Evolutionary conservation across 2,888 invertebrate species (phyloP).

Genomic region (Calameuta filiformis): DNA sequence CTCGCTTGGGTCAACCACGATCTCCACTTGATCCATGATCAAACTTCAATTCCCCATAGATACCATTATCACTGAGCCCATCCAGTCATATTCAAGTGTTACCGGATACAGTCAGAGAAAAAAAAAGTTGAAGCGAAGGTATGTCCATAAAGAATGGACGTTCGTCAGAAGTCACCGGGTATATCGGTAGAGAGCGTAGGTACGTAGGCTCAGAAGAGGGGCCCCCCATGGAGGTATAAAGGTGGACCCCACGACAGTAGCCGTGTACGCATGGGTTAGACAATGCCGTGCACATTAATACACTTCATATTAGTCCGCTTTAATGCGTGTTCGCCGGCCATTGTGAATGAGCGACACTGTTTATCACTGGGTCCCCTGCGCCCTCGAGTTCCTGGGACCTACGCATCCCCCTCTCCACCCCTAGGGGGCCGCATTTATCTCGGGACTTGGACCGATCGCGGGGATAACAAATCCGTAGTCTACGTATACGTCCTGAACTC

Average conservation of each 20-base stretch:
- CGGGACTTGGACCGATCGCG: slow-evolving; percentile 45
- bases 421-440: slow-evolving; percentile 58
- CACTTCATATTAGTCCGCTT: slow-evolving; percentile 66
- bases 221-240: slow-evolving; percentile 62
- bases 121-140: background rate
- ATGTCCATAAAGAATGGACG: background rate
- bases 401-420: slow-evolving; percentile 35
- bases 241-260: slow-evolving; percentile 63
- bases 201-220: slow-evolving; percentile 45
- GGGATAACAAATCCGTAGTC: slow-evolving; percentile 55
- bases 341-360: slow-evolving; percentile 67
- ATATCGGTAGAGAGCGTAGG: slow-evolving; percentile 43
- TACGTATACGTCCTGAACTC: slow-evolving; percentile 18
- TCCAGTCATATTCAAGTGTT: background rate
- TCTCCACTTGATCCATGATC: background rate
- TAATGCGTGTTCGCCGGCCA: slow-evolving; percentile 65
- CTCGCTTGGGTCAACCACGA: background rate
- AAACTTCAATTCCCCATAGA: background rate
- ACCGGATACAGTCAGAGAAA: background rate
- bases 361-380: slow-evolving; percentile 56
- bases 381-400: slow-evolving; percentile 42
- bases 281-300: slow-evolving; percentile 66
- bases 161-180: slow-evolving; percentile 46
- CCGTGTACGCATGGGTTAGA: slow-evolving; percentile 63
- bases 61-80: background rate